These are phyloP conservation scores for Carettochelys insculpta DNA, from an alignment of 2,113 vertebrate species.

Conservation along the genomic window DNA sequence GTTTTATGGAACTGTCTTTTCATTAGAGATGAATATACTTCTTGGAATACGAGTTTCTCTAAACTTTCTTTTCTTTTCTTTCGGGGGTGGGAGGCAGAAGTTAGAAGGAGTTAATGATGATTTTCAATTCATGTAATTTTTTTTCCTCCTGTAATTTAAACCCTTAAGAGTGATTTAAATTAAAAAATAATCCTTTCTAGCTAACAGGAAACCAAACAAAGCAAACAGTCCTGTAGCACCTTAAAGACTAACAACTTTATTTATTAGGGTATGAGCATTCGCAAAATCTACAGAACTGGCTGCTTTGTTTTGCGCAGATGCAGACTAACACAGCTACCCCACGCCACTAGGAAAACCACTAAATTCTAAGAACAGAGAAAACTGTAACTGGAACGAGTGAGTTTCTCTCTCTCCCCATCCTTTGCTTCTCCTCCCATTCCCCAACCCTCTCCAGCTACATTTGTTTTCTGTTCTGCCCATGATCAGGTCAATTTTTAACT, in stretches of 20 bases:
- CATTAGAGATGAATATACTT: not conserved
- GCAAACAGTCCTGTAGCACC: too few relatives aligned
- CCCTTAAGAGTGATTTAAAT: not conserved
- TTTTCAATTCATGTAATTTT: not conserved
- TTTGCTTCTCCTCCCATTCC: not conserved
- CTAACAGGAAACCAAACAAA: not conserved
- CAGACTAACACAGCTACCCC: too few relatives aligned
- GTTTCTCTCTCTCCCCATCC: not conserved
- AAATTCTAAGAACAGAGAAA: not conserved
- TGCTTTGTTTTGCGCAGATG: too few relatives aligned
- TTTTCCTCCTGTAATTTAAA: not conserved
- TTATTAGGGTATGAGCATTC: too few relatives aligned
- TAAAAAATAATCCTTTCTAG: not conserved
- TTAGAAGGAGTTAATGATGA: not conserved
- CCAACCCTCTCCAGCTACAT: not conserved
- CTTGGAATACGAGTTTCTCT: not conserved
- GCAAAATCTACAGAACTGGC: too few relatives aligned
- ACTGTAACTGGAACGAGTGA: not conserved
- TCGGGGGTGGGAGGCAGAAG: too few relatives aligned
- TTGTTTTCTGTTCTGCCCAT: not conserved
- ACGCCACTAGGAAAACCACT: too few relatives aligned
- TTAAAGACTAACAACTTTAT: too few relatives aligned
- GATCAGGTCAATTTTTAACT: not conserved
- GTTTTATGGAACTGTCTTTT: not conserved
- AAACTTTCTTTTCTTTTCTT: not conserved